Percentiles rank a stretch among this genome's conserved stretches.
Conservation (phyloP, 1,140 invertebrate genomes). For the Calosoma granatense region DNA sequence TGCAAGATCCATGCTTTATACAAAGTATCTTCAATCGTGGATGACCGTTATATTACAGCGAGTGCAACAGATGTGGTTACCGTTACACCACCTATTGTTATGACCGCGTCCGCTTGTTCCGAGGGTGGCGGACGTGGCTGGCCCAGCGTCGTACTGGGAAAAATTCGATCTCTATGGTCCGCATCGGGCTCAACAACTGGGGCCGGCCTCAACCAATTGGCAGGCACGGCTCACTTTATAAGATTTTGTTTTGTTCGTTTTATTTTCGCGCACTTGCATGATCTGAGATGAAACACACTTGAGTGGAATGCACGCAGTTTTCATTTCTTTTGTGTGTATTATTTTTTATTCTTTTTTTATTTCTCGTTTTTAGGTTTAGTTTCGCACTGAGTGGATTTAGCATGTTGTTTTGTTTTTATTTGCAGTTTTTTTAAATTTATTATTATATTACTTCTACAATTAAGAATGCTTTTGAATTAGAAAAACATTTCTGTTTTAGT, state of each 20-base stretch:
- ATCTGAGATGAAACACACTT: conserved; percentile 4
- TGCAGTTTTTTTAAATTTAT: no score
- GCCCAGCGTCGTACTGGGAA: conserved; percentile 68
- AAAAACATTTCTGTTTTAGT: no score
- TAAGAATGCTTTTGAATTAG: no score
- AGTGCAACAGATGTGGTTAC: neutral
- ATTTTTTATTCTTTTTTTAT: conserved; percentile 15
- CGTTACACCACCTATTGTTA: conserved; percentile 11
- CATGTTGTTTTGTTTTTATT: neutral
- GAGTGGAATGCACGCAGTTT: conserved; percentile 9
- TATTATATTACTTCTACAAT: no score
- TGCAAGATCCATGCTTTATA: no score
- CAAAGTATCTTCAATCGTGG: no score
- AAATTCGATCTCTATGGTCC: conserved; percentile 77
- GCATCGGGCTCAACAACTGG: conserved; percentile 56
- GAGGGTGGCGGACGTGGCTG: conserved; percentile 49
- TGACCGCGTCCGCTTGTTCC: conserved; percentile 43
- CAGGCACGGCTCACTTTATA: conserved; percentile 37
- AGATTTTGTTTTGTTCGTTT: conserved; percentile 13
- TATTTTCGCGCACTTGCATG: conserved; percentile 9
- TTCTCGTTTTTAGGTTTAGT: conserved; percentile 1
- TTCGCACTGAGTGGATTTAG: neutral
- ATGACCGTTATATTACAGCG: no score
- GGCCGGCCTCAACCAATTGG: conserved; percentile 65
- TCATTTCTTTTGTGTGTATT: conserved; percentile 12